These are phyloP conservation scores for Dolichomitus sp. DNA, from an alignment of 2,888 invertebrate species.

Conservation along the genomic window DNA sequence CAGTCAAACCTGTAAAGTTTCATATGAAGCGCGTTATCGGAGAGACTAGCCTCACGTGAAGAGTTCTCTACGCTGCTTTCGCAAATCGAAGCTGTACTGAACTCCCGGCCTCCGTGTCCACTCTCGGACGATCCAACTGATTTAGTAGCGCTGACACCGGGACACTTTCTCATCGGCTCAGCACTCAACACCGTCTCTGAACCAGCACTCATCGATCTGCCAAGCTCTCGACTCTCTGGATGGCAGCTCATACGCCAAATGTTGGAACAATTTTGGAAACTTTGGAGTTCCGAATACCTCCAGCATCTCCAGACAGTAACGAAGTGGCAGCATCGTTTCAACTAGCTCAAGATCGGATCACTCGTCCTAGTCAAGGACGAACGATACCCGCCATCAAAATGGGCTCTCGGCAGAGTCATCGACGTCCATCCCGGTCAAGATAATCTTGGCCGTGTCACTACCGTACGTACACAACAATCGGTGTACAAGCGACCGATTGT, in stretches of 20 bases:
- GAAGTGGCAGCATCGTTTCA: slow-evolving; percentile 47
- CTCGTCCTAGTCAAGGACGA: slow-evolving; percentile 61
- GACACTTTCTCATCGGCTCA: neutral
- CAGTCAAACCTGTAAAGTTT: neutral
- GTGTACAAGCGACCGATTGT: slow-evolving; percentile 7
- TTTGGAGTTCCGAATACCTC: slow-evolving; percentile 63
- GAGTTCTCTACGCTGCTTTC: neutral
- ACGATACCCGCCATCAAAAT: slow-evolving; percentile 61
- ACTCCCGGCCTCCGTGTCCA: neutral
- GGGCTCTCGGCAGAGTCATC: slow-evolving; percentile 59
- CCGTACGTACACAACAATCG: slow-evolving; percentile 30
- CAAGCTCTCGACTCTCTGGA: neutral
- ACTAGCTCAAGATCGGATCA: slow-evolving; percentile 53
- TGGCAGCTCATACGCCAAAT: slow-evolving; percentile 19
- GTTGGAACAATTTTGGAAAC: slow-evolving; percentile 40
- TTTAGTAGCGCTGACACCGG: neutral
- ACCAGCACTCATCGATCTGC: neutral
- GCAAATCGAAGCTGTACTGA: neutral
- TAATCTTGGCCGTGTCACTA: slow-evolving; percentile 62
- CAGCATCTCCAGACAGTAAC: slow-evolving; percentile 49
- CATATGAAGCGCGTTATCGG: neutral
- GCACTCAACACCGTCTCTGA: neutral
- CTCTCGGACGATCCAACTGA: neutral
- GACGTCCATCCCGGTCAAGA: too few species aligned
- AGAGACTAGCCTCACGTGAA: neutral